Evolutionary conservation across 2,797 vertebrate genomes (phyloP).

Genomic region (Peromyscus nudipes): DNA sequence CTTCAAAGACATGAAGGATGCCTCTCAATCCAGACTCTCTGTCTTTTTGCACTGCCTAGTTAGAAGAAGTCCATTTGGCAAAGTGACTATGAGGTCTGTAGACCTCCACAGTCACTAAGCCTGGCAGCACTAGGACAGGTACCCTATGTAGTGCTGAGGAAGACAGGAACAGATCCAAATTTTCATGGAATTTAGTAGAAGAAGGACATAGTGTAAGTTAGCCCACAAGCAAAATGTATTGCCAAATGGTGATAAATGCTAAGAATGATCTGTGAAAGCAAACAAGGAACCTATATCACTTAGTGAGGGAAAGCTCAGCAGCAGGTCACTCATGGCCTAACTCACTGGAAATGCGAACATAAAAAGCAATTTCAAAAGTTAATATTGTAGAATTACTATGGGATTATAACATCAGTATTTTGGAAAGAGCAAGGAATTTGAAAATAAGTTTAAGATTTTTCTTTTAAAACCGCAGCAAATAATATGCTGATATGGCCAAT

Average conservation of each 20-base stretch:
- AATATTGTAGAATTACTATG: not conserved
- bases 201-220: not conserved
- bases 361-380: slow-evolving; percentile 5
- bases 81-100: not conserved
- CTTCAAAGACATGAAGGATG: not conserved
- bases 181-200: not conserved
- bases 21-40: not conserved
- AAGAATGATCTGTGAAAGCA: not conserved
- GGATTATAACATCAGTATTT: slow-evolving; percentile 1
- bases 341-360: not conserved
- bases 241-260: not conserved
- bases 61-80: not conserved
- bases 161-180: not conserved
- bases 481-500: not conserved
- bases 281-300: not conserved
- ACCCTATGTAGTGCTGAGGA: not conserved
- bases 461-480: not conserved
- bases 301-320: not conserved
- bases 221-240: not conserved
- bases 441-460: slow-evolving; percentile 7
- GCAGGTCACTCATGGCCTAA: not conserved
- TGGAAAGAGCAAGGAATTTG: not conserved
- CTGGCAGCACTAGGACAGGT: not conserved
- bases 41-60: not conserved
- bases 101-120: not conserved